Evolutionary conservation across 2,113 vertebrate genomes (phyloP), one percentile per base, ranked within the genome.

Genomic region (Girardinichthys multiradiatus): DNA sequence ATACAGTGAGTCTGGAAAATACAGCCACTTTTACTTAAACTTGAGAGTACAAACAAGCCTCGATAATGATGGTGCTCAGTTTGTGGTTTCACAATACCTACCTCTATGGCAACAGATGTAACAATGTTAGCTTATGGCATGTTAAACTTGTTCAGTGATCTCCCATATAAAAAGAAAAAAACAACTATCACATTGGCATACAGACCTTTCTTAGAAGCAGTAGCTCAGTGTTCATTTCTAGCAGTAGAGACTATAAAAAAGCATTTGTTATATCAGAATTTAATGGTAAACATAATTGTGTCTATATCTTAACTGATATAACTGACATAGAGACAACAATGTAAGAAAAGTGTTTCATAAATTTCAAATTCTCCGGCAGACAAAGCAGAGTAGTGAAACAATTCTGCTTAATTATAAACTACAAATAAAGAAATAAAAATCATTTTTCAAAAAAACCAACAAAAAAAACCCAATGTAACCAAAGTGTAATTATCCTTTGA

Each of bases 211-310:
- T 88, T 74, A 91, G 93, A 92, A 83, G 87, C 90, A 89, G 88
- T 86, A 91, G 90, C 89, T 90, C 88, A 90, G 86, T 91, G 87
- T 93, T 89, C 83, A 86, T 87, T 90, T 90, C 77, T 82, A 93
- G 86, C 88, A 94, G 87, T 88, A 89, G 74, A 91, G 86, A 85
- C 86, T 90, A 91, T 90, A 93, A 90, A 68, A 76, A 89, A 89
- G 85, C 81, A 86, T 83, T 77, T 83, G 85, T 85, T 88, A 86
- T 83, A 91, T 86, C 84, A n/a, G 79, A 90, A 86, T 87, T 86
- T 90, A 91, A 89, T 68, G 87, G 89, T 91, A 91, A 92, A 93
- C 90, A 90, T 73, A 86, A 76, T 71, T 39, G 74, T 88, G 79
- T 80, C 81, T 86, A 89, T 84, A 85, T 85, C 86, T 90, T 76